phyloP scores from a whole-genome alignment of 2,113 vertebrate species.

The Platanista minor region DNA sequence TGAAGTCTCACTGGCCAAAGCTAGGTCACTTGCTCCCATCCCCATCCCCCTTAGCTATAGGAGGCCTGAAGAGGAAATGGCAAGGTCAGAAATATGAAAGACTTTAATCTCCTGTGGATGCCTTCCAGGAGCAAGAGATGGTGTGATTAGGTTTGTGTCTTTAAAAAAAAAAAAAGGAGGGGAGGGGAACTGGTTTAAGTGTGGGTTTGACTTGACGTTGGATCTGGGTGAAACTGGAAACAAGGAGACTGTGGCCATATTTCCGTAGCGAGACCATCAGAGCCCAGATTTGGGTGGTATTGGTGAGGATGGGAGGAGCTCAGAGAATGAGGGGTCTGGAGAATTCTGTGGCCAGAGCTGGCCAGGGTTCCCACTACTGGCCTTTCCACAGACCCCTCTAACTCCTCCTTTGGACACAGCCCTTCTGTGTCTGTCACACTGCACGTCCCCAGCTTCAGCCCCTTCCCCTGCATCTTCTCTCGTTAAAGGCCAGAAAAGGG shows the following conservation, averaged over 20 bases:
- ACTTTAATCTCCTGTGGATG: background rate
- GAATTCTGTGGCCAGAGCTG: too few relatives aligned
- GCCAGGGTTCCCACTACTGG: accelerated
- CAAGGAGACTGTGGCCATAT: background rate
- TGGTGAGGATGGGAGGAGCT: background rate
- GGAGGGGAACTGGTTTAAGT: too few relatives aligned
- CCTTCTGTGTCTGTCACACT: background rate
- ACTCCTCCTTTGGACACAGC: background rate
- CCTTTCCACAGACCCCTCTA: background rate
- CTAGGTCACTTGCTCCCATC: background rate
- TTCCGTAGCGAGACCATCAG: background rate
- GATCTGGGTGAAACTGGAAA: background rate
- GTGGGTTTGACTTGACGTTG: background rate
- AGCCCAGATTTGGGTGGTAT: accelerated
- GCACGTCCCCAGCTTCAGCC: background rate
- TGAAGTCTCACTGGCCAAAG: background rate
- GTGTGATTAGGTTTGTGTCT: background rate
- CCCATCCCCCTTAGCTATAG: accelerated
- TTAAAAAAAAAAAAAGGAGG: background rate
- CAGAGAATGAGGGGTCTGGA: background rate
- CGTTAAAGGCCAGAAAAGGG: background rate
- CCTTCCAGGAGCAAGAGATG: background rate
- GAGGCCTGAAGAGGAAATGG: background rate
- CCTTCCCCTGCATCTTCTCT: background rate
- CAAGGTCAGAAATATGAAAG: background rate